Evolutionary conservation across 64 coral and sea anemone species (phyloP), one percentile per base, ranked within the genome.

Genomic region (Orbicella faveolata): DNA sequence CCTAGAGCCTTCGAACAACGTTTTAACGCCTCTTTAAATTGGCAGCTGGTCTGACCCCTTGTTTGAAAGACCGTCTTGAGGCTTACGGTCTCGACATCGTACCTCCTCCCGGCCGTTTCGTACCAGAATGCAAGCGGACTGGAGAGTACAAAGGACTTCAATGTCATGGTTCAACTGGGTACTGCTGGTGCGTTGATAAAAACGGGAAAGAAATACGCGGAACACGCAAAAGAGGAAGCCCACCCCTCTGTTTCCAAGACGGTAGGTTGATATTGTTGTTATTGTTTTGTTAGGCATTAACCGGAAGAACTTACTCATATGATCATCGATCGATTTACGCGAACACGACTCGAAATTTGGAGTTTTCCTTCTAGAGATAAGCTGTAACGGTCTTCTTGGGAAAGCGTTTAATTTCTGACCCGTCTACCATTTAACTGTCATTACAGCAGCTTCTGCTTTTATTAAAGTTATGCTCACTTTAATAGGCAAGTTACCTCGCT

Each of bases 101-200:
- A 17, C 83, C 90, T 21, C 83, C 81, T 41, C 83, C 75, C 57
- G 83, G 90, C 5, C 83, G 83, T 39, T 92, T 73, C 67, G 20
- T 92, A n/a, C 90, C 83, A 17, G 37, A 79, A 9, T 92, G 90
- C n/a, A 73, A 87, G 20, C 55, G 53, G 9, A 66, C 75, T 53
- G 90, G 90, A 34, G 85, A 77, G 3, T 92, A 92, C 75, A 79
- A 72, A 51, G 3, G 63, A 36, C 65, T 85, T 1, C 90, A 92
- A 75, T 92, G 90, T 25, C 83, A 87, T 73, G 54, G 41, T 14
- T 84, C 90, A 41, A 78, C 67, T 79, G 90, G 83, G 9, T 87
- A 55, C 62, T 92, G 90, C 63, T 92, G 90, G 90, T 92, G 90
- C 36, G 90, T 92, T 36, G 78, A 92, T 74, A 64, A 87, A 11